These are phyloP conservation scores for Orthonyx spaldingii DNA, from an alignment of 2,113 vertebrate species.

Conservation along the genomic window DNA sequence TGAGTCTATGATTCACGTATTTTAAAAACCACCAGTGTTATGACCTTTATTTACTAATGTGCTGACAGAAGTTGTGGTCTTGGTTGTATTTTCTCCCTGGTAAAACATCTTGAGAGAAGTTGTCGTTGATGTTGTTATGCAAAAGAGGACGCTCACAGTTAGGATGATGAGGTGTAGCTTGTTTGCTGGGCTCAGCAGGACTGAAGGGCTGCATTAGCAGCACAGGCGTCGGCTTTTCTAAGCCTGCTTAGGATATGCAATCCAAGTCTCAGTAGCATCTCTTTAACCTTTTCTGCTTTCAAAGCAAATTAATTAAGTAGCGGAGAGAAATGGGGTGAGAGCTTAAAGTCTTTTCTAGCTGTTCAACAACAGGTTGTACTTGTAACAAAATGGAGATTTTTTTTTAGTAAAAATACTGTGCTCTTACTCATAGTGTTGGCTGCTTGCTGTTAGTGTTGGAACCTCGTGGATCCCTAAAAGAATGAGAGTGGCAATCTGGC, in stretches of 20 bases:
- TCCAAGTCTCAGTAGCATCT: background rate
- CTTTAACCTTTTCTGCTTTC: background rate
- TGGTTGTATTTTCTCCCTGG: background rate
- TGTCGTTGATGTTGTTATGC: background rate
- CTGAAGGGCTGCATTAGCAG: background rate
- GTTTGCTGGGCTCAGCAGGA: background rate
- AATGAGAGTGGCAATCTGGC: background rate
- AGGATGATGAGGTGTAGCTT: background rate
- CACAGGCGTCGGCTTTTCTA: background rate
- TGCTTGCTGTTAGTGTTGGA: background rate
- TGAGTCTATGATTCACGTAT: background rate
- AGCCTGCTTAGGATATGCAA: background rate
- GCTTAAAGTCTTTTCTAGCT: background rate
- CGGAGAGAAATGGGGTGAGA: background rate
- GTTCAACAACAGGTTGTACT: background rate
- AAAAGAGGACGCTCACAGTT: background rate
- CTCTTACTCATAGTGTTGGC: background rate
- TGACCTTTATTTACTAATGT: constrained; percentile 22
- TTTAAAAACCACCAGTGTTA: background rate
- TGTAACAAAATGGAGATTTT: background rate
- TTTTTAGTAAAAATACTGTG: background rate
- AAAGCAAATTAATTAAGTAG: background rate
- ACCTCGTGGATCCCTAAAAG: background rate
- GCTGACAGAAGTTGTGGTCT: constrained; percentile 22
- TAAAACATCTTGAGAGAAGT: constrained; percentile 17